Evolutionary conservation across 2,113 vertebrate genomes (phyloP).

Genomic region (Bubalus kerabau): DNA sequence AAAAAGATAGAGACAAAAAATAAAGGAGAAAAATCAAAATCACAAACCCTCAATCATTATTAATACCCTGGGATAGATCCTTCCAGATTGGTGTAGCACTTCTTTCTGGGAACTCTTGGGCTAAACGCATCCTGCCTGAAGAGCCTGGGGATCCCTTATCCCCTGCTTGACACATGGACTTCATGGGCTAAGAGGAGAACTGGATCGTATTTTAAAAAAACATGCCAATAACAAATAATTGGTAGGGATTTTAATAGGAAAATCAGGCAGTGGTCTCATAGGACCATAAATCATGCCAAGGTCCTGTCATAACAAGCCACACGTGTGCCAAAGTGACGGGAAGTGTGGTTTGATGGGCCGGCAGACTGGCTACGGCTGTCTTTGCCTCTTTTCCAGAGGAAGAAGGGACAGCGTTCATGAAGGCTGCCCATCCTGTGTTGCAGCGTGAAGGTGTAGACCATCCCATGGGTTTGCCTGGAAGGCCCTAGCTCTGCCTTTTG

Average conservation of each 20-base stretch:
- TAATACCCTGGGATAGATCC: not conserved
- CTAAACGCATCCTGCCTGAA: not conserved
- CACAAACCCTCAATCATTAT: no score
- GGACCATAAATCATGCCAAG: not conserved
- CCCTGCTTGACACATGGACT: not conserved
- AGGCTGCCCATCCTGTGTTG: not conserved
- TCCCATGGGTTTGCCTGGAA: not conserved
- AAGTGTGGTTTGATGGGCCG: not conserved
- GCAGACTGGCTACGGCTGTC: not conserved
- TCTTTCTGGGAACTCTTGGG: not conserved
- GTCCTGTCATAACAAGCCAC: not conserved
- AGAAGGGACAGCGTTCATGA: not conserved
- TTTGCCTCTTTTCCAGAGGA: not conserved
- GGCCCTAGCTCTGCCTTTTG: not conserved
- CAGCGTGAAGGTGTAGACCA: not conserved
- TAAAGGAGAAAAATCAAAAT: not conserved
- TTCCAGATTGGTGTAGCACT: not conserved
- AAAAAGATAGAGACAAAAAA: not conserved
- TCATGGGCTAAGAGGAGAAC: not conserved
- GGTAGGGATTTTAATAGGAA: not conserved
- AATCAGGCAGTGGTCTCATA: not conserved
- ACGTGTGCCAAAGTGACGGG: not conserved
- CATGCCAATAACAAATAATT: no score
- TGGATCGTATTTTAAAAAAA: not conserved
- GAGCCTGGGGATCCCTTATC: fast-evolving